Conservation (phyloP, 2,113 vertebrate genomes). For the Nansenia antarctica region DNA sequence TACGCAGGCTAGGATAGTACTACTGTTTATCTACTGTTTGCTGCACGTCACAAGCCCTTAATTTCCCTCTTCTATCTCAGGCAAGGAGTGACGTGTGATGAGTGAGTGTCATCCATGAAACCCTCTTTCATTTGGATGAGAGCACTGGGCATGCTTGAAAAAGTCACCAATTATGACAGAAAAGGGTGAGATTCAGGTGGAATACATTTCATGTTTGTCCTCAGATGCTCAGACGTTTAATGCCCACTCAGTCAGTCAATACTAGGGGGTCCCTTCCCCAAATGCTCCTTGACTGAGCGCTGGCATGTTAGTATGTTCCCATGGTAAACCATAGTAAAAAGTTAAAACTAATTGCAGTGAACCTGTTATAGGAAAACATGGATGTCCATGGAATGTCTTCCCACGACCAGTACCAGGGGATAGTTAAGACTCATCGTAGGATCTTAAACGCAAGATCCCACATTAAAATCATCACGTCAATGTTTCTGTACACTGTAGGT, state of each 20-base stretch:
- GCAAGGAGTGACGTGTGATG: slow-evolving; percentile 35
- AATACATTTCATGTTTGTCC: slow-evolving; percentile 34
- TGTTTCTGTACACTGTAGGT: neutral
- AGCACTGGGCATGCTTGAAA: slow-evolving; percentile 52
- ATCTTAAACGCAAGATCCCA: neutral
- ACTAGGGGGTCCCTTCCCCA: neutral
- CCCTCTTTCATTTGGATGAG: slow-evolving; percentile 63
- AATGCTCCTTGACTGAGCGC: neutral
- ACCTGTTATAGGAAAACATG: neutral
- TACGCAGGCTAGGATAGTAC: no score
- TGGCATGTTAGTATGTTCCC: neutral
- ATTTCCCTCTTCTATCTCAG: slow-evolving; percentile 49
- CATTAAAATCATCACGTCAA: neutral
- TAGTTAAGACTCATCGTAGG: neutral
- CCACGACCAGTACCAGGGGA: neutral
- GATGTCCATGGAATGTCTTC: neutral
- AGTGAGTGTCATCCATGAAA: slow-evolving; percentile 51
- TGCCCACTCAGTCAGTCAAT: neutral
- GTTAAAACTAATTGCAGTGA: neutral
- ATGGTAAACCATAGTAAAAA: neutral
- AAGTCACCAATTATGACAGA: slow-evolving; percentile 60
- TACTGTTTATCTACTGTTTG: no score
- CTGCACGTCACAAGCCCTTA: slow-evolving; percentile 63
- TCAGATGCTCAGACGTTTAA: neutral
- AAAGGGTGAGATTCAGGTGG: slow-evolving; percentile 39